Base-by-base conservation (phyloP, 2,113 vertebrate species). In the Carassius auratus region DNA sequence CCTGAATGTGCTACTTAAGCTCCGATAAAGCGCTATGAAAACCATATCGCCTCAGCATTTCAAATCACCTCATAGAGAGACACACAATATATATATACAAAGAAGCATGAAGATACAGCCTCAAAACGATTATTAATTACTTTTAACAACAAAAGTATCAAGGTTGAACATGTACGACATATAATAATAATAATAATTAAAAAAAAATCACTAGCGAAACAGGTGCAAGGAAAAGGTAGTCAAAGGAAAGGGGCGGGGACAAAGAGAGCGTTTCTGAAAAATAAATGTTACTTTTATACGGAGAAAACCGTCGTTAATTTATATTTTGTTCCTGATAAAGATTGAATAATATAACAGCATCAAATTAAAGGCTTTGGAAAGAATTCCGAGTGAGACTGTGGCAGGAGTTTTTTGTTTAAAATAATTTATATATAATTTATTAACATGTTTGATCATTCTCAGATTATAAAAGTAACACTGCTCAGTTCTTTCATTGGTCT, bases 181-280 rank as follows among this genome's bases (percentile, higher is more conserved):
- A 30, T 30, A 30, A 30, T 30, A 30, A 30, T 30, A 30, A 30
- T 26, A 26, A 26, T 26, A 26, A 26, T 26, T 26, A 1, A 1
- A 30, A 30, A 30, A 30, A 30, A 13, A 38, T 0, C 5, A 33
- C 8, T n/a, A 12, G 30, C 9, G 33, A 61, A 79, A 79, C 76
- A 79, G 76, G 76, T 79, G 76, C 76, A 62, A 61, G 52, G 0
- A 12, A 62, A 79, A 59, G 26, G 75, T 77, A 36, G 36, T 1
- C n/a, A 71, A n/a, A 15, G 36, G 17, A 12, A 48, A 17, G 66
- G 74, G 77, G 57, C 77, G 77, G 77, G 30, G 77, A 42, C 59
- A 80, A 62, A 59, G 4, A 30, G 5, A n/a, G 21, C 36, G 1
- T 17, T 5, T 26, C 17, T 15, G 7, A 9, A 64, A 64, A 48